Evolutionary conservation across 37 sponge, comb jelly and placozoan genomes (phyloP).

Genomic region (Spongilla lacustris): DNA sequence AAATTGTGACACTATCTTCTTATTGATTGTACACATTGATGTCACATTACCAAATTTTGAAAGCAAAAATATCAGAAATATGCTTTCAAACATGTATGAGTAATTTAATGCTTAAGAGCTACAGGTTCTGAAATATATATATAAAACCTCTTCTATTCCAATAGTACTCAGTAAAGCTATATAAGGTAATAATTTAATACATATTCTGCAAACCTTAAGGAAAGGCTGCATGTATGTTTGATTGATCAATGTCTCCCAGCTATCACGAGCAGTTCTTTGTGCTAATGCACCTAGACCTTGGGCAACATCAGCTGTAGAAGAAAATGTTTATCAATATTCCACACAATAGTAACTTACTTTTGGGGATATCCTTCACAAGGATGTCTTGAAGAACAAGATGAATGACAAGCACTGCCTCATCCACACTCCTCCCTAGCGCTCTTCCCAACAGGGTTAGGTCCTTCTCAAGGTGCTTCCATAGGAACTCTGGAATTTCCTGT

Average conservation of each 20-base stretch:
- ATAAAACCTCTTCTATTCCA: too few relatives aligned
- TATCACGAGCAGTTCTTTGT: conserved; percentile 12
- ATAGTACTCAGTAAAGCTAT: too few relatives aligned
- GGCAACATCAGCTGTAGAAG: not conserved
- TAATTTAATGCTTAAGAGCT: not conserved
- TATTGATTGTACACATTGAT: too few relatives aligned
- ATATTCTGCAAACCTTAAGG: conserved; percentile 7
- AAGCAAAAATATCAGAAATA: not conserved
- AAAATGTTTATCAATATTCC: not conserved
- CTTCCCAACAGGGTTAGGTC: conserved; percentile 41
- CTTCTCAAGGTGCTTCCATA: conserved; percentile 51
- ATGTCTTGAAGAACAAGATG: conserved; percentile 55
- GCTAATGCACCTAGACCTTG: conserved; percentile 4
- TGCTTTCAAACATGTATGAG: not conserved
- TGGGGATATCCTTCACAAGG: conserved; percentile 11
- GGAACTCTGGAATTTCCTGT: conserved; percentile 50
- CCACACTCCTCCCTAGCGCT: conserved; percentile 35
- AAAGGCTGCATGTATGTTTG: conserved; percentile 52
- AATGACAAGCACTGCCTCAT: conserved; percentile 45
- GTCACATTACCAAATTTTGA: too few relatives aligned
- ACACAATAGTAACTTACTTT: conserved; percentile 7
- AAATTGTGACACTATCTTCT: too few relatives aligned
- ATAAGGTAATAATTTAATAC: too few relatives aligned
- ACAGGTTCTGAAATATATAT: too few relatives aligned
- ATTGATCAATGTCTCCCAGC: conserved; percentile 61